Base-by-base conservation (phyloP, 2,797 vertebrate species). In the Garrulus glandarius region DNA sequence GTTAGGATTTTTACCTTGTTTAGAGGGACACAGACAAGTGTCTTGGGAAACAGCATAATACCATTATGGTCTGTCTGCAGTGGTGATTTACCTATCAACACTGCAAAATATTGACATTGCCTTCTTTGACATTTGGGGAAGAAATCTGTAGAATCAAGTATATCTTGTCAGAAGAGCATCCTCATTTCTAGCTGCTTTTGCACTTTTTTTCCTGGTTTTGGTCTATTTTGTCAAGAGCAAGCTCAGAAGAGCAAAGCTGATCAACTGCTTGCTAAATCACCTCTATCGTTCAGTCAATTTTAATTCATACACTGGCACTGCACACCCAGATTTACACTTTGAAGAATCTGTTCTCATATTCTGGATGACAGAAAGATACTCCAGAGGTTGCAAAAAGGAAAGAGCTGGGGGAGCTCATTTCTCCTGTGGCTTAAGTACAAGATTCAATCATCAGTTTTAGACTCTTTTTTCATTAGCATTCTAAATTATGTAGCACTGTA, bases 271-370 rank as follows among this genome's bases (percentile, higher is more conserved):
- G 32, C 61, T 87, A 65, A 86, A 92, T 87, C 68, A 87, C 29
- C 61, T 65, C 78, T 65, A 84, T 83, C 5, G 1, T 61, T 60
- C 60, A 87, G 91, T 92, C 89, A 81, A 49, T 87, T 96, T 96
- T 93, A 94, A 92, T 93, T 89, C 78, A 81, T 46, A 71, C 19
- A 26, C 26, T 87, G 82, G 36, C 69, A 93, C 36, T 89, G 46
- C 55, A 88, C n/a, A 81, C 76, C 15, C 56, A 92, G 72, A 92
- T 65, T 71, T 90, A 55, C 6, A 59, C 36, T 91, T 88, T 92
- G 95, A 96, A 91, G 67, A 65, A 96, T 92, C 44, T 94, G 30
- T 88, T 95, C 87, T 93, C 65, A 52, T 86, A 95, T 96, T 86
- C 57, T 61, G 30, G 18, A 65, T 94, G 95, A 90, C 93, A 95